A percentile compares a stretch with the other conserved stretches of the same genome.
Evolutionary conservation across 2,797 vertebrate genomes (phyloP).

Genomic region (Acipenser transmontanus): DNA sequence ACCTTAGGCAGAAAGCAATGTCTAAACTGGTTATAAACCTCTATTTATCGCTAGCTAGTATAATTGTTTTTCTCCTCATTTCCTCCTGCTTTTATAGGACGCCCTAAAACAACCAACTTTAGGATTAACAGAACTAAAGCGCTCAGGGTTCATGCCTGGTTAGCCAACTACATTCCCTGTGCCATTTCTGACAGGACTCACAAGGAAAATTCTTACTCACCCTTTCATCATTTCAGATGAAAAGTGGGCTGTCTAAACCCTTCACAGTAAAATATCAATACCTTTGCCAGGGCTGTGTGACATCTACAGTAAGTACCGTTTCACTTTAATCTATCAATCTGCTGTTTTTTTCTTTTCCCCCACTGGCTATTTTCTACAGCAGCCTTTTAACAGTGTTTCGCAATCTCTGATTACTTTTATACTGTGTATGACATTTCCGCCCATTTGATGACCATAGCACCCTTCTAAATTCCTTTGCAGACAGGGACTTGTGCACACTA

Average conservation of each 20-base stretch:
- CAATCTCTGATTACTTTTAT: constrained; percentile 24
- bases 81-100: background rate
- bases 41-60: constrained; percentile 20
- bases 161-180: too few relatives aligned
- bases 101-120: background rate
- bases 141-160: too few relatives aligned
- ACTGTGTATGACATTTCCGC: too few relatives aligned
- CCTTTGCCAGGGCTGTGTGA: constrained; percentile 45
- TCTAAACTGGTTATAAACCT: constrained; percentile 25
- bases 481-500: too few relatives aligned
- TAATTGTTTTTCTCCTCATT: background rate
- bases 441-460: too few relatives aligned
- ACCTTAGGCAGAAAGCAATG: constrained; percentile 27
- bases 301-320: constrained; percentile 52
- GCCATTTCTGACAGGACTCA: too few relatives aligned
- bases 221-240: background rate
- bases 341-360: constrained; percentile 25
- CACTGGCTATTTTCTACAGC: constrained; percentile 36
- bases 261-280: constrained; percentile 35
- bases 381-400: constrained; percentile 49
- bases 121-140: background rate
- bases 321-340: constrained; percentile 53
- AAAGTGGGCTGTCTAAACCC: background rate
- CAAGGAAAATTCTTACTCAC: too few relatives aligned
- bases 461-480: too few relatives aligned